A percentile compares a stretch with the other conserved stretches of the same genome.
Evolutionary conservation across 2,113 vertebrate genomes (phyloP).

Genomic region (Microtus richardsoni): DNA sequence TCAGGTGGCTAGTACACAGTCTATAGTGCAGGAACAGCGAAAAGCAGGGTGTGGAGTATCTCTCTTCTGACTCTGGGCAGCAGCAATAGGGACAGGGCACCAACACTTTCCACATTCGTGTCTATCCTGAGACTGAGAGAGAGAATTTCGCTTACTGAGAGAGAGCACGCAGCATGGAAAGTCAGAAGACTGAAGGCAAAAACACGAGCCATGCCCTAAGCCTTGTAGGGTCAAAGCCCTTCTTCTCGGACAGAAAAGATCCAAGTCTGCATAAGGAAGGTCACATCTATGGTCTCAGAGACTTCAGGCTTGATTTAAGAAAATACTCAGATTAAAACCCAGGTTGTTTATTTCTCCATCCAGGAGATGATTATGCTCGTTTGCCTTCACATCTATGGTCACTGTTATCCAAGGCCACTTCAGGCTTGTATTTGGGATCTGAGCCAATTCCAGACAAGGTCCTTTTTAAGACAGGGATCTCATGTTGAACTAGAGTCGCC

Average conservation of each 20-base stretch:
- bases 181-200: neutral
- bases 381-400: neutral
- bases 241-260: neutral
- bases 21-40: neutral
- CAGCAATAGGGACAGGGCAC: neutral
- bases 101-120: neutral
- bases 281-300: neutral
- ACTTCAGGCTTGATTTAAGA: neutral
- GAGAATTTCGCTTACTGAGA: neutral
- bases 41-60: neutral
- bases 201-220: neutral
- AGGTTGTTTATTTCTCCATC: neutral
- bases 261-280: neutral
- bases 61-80: neutral
- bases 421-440: conserved; percentile 26
- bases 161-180: neutral
- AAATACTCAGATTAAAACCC: conserved; percentile 15
- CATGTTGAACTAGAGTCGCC: conserved; percentile 47
- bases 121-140: neutral
- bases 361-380: neutral
- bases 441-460: neutral
- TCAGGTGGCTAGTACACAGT: neutral
- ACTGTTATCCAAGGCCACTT: neutral
- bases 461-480: conserved; percentile 6
- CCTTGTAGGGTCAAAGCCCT: neutral